phyloP scores from a whole-genome alignment of 1,140 invertebrate species.

The Drosophila watanabei region DNA sequence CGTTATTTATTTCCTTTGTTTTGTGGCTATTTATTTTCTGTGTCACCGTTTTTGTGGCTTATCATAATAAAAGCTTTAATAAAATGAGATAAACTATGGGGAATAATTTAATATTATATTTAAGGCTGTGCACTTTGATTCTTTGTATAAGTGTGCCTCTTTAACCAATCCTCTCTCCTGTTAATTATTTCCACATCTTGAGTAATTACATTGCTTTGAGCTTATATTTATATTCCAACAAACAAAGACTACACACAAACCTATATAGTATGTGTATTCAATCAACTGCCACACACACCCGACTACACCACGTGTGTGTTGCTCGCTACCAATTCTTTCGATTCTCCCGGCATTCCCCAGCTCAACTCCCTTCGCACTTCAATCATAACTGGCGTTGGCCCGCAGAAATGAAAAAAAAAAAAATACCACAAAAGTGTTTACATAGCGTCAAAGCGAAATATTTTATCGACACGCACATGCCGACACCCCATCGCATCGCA shows the following conservation, averaged over 20 bases:
- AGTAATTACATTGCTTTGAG: constrained; percentile 2
- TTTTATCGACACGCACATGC: constrained; percentile 80
- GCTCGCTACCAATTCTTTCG: constrained; percentile 3
- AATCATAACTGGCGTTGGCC: constrained; percentile 47
- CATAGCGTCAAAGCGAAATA: constrained; percentile 78
- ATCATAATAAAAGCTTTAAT: not conserved
- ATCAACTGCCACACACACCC: constrained; percentile 24
- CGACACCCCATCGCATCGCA: constrained; percentile 29
- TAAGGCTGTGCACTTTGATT: not conserved
- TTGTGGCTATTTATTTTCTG: not conserved
- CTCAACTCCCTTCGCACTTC: constrained; percentile 2
- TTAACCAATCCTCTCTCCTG: not conserved
- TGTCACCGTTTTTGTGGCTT: not conserved
- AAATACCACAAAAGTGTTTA: constrained; percentile 79
- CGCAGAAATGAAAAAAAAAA: constrained; percentile 33
- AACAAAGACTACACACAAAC: constrained; percentile 4
- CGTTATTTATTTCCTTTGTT: constrained; percentile 1
- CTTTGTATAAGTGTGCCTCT: not conserved
- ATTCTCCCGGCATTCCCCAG: not conserved
- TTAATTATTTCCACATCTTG: constrained; percentile 4
- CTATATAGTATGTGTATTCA: constrained; percentile 1
- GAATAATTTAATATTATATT: not conserved
- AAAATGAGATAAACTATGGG: no score
- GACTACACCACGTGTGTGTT: constrained; percentile 16
- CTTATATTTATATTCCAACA: constrained; percentile 8